These are phyloP conservation scores for Trichopoda pennipes DNA, from an alignment of 2,888 invertebrate species.

Conservation along the genomic window DNA sequence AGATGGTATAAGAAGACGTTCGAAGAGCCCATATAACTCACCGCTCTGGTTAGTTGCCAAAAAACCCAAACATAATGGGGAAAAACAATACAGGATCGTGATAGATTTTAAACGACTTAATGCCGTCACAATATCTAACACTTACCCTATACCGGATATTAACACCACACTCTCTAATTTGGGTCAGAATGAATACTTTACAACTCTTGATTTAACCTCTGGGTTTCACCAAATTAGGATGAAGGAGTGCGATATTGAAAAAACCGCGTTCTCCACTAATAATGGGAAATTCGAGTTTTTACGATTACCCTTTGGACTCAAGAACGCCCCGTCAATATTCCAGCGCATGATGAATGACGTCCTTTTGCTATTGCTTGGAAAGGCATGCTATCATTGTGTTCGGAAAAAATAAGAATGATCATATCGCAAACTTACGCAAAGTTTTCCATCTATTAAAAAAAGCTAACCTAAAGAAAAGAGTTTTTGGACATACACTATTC, in stretches of 20 bases:
- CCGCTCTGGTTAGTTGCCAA: too few species aligned
- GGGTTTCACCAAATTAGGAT: constrained; percentile 23
- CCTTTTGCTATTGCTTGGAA: neutral
- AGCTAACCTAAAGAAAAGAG: constrained; percentile 41
- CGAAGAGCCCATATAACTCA: too few species aligned
- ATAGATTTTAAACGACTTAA: constrained; percentile 22
- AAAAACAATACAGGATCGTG: neutral
- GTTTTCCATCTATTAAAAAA: constrained; percentile 37
- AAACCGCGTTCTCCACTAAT: constrained; percentile 5
- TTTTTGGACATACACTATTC: constrained; percentile 39
- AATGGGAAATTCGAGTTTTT: constrained; percentile 18
- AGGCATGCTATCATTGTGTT: constrained; percentile 17
- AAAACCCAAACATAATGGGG: too few species aligned
- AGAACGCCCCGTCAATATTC: constrained; percentile 5
- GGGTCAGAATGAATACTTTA: neutral
- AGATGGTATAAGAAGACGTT: too few species aligned
- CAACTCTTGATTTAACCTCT: constrained; percentile 11
- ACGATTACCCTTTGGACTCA: constrained; percentile 1
- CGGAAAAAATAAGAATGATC: constrained; percentile 4
- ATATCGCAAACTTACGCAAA: neutral
- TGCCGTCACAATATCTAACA: neutral
- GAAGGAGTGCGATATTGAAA: neutral
- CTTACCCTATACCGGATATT: constrained; percentile 14
- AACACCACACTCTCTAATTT: constrained; percentile 12
- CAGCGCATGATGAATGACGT: constrained; percentile 23